Conservation (phyloP, 1,140 invertebrate genomes). For the Mya arenaria region DNA sequence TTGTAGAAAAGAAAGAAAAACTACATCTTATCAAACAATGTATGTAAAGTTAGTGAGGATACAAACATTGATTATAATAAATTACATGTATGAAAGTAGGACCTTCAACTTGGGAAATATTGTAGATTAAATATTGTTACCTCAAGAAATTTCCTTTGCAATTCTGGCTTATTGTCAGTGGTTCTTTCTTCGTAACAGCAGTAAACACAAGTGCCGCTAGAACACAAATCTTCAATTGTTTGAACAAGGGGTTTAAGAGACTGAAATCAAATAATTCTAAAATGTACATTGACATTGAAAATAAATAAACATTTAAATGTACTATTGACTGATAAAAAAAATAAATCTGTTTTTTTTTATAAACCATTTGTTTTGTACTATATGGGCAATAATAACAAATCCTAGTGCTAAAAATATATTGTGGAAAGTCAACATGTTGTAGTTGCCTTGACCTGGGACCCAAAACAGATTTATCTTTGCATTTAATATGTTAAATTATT, state of each 20-base stretch:
- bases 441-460: too few species aligned
- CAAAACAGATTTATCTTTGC: too few species aligned
- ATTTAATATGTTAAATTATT: too few species aligned
- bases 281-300: not conserved
- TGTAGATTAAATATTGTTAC: conserved; percentile 45
- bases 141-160: conserved; percentile 75
- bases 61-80: not conserved
- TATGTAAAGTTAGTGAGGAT: not conserved
- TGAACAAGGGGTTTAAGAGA: conserved; percentile 74
- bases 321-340: not conserved
- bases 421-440: too few species aligned
- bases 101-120: not conserved
- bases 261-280: conserved; percentile 59
- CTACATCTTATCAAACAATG: not conserved
- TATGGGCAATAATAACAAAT: not conserved
- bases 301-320: not conserved
- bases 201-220: conserved; percentile 63
- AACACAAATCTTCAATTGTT: conserved; percentile 65
- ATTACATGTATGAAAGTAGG: not conserved
- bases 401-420: not conserved
- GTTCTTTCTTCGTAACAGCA: conserved; percentile 78
- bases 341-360: not conserved
- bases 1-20: not conserved
- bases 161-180: conserved; percentile 73
- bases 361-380: not conserved